Base-by-base conservation (phyloP, 2,797 vertebrate species). In the Diceros bicornis region DNA sequence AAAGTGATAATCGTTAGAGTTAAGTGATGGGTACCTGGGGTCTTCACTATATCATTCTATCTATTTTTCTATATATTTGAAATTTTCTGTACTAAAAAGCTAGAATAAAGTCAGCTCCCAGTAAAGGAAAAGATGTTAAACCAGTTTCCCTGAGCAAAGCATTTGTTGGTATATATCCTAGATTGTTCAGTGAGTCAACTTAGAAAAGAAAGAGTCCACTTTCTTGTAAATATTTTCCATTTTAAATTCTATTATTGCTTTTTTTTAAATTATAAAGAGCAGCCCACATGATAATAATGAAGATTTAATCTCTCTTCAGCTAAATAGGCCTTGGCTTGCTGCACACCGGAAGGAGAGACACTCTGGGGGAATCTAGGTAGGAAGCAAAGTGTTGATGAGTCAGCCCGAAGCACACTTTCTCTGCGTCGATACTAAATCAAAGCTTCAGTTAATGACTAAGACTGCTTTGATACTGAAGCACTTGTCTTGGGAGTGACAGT, bases 401-500 rank as follows among this genome's bases (percentile, higher is more conserved):
- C 94, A 97, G 88, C 27, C 37, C 0, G 0, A 6, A 59, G 89
- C 47, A 55, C 69, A 44, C 78, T 93, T 93, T 92, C 95, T 87
- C 50, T 69, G 75, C 20, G 0, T 52, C 69, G 57, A 72, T 66
- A n/a, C 84, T 78, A 61, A 95, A 91, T 96, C 96, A 91, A 96
- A 97, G 88, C 64, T 84, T 32, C 64, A 62, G 47, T 34, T 94
- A 89, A 91, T 69, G 71, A 95, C 94, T 7, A 84, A 78, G 66
- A 34, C 29, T 87, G 52, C 47, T 92, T 91, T 69, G 57, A 47
- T 95, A 84, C 78, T 52, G 9, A 71, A 75, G 86, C 25, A 5
- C 37, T 97, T 89, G 37, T 64, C n/a, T 84, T 37, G 41, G 79
- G 68, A 78, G n/a, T 75, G 77, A 94, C 88, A 68, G 50, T 69